These are phyloP conservation scores for Cladopsammia gracilis DNA, from an alignment of 64 coral and sea anemone genomes.

Conservation along the genomic window DNA sequence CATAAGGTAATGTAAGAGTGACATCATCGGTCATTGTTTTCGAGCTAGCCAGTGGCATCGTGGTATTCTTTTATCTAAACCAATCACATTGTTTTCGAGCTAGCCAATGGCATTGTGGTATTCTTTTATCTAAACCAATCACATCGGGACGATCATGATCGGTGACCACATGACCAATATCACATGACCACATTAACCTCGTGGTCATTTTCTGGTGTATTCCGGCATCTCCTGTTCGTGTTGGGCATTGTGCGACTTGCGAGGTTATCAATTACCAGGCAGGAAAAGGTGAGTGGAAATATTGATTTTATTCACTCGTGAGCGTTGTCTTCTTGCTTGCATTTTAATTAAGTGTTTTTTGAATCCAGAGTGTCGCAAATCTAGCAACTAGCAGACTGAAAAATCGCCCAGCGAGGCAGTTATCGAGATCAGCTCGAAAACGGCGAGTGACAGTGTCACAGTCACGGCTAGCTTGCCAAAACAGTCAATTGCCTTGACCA, in stretches of 20 bases:
- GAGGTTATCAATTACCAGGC: no score
- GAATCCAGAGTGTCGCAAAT: no score
- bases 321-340: constrained; percentile 1
- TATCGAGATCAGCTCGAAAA: not conserved
- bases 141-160: not conserved
- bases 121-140: no score
- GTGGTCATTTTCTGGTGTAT: no score
- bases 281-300: constrained; percentile 16
- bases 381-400: not conserved
- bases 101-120: no score
- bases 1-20: constrained; percentile 12
- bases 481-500: constrained; percentile 2
- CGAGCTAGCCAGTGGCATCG: no score
- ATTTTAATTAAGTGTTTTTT: no score
- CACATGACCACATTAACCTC: not conserved
- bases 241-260: not conserved
- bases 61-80: no score
- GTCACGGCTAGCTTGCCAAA: not conserved
- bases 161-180: constrained; percentile 13
- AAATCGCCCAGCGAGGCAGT: not conserved
- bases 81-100: no score
- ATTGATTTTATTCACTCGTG: constrained; percentile 5
- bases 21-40: constrained; percentile 7
- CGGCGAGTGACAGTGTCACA: not conserved
- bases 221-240: no score